Conservation (phyloP, 1,140 invertebrate genomes). For the Anastrepha ludens region DNA sequence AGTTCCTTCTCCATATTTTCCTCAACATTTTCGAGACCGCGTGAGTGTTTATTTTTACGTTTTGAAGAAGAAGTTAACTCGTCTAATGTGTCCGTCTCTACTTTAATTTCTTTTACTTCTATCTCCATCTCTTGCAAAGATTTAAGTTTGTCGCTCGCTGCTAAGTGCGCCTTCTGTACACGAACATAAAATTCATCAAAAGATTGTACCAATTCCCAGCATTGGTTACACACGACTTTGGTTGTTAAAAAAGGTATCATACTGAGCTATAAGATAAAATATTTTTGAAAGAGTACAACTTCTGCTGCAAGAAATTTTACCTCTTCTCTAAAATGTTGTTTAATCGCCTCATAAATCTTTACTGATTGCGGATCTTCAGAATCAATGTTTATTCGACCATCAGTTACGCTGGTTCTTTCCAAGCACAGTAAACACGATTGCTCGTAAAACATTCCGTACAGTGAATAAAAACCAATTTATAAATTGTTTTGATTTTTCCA, state of each 20-base stretch:
- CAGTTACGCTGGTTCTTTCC: background rate
- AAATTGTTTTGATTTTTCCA: too few species aligned
- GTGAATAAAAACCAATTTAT: too few species aligned
- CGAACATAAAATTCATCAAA: constrained; percentile 32
- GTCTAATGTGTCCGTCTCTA: background rate
- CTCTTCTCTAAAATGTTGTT: constrained; percentile 31
- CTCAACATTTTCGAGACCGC: background rate
- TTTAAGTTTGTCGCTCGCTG: background rate
- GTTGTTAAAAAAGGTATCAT: background rate
- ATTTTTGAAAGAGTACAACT: background rate
- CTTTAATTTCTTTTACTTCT: background rate
- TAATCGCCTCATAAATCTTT: background rate
- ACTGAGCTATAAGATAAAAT: background rate
- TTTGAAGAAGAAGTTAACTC: background rate
- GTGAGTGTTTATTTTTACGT: too few species aligned
- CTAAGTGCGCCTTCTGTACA: background rate
- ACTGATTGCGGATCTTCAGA: background rate
- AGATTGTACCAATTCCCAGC: background rate
- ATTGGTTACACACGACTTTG: background rate
- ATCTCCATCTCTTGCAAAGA: constrained; percentile 19
- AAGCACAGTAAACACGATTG: background rate
- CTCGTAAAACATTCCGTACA: background rate
- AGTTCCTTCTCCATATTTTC: background rate
- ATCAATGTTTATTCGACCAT: background rate
- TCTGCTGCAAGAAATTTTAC: background rate